Evolutionary conservation across 35 echinoderm and acorn worm genomes (phyloP).

Genomic region (Apostichopus parvimensis): DNA sequence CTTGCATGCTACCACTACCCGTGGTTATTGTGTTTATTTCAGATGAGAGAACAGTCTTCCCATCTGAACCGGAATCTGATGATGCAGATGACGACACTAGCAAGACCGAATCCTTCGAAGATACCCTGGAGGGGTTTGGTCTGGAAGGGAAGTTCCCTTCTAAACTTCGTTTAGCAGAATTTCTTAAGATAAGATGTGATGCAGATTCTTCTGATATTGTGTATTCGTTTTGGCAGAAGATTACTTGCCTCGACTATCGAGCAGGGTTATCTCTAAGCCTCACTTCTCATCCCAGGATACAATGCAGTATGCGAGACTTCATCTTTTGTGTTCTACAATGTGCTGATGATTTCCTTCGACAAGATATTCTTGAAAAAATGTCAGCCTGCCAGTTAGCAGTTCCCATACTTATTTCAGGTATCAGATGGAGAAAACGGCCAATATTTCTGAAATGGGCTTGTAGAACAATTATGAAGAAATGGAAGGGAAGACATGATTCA

Average conservation of each 20-base stretch:
- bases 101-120: neutral
- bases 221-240: neutral
- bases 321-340: neutral
- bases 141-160: neutral
- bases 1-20: no score
- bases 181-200: neutral
- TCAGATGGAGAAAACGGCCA: no score
- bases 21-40: neutral
- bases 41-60: neutral
- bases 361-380: no score
- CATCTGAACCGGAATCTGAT: neutral
- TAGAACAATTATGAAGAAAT: no score
- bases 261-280: constrained; percentile 1
- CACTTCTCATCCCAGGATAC: neutral
- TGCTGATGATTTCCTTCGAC: no score
- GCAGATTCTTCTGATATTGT: neutral
- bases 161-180: neutral
- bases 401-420: no score
- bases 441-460: no score
- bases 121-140: neutral
- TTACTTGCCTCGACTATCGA: neutral
- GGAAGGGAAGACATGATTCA: no score
- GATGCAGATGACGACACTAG: neutral
- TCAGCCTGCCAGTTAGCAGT: no score
- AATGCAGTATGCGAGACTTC: neutral